Evolutionary conservation across 1,140 invertebrate genomes (phyloP).

Genomic region (Sminthurides bifidus): DNA sequence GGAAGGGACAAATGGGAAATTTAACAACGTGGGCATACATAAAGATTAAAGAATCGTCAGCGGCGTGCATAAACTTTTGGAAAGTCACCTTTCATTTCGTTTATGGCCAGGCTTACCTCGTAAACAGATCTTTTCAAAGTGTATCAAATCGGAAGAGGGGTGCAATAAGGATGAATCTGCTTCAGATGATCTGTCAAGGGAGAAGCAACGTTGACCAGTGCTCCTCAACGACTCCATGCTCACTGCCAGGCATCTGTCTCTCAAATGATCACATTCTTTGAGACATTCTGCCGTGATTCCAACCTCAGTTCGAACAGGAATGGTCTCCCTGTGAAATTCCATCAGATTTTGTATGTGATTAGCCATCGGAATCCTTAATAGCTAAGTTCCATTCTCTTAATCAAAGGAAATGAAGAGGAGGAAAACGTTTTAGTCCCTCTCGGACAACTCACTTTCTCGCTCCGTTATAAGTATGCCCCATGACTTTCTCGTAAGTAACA

Average conservation of each 20-base stretch:
- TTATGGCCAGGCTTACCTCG: conserved; percentile 35
- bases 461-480: conserved; percentile 36
- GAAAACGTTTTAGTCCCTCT: conserved; percentile 3
- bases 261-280: conserved; percentile 38
- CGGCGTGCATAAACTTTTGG: too few relatives aligned
- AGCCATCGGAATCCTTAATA: background rate
- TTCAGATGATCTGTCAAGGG: conserved; percentile 37
- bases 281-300: conserved; percentile 41
- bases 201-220: conserved; percentile 38
- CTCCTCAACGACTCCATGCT: conserved; percentile 37
- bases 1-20: too few relatives aligned
- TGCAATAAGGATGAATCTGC: conserved; percentile 35
- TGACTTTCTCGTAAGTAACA: conserved; percentile 39
- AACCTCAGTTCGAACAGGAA: conserved; percentile 35
- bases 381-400: background rate
- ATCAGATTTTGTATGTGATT: background rate
- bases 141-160: conserved; percentile 37
- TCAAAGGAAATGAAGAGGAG: background rate
- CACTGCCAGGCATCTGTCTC: conserved; percentile 39
- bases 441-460: conserved; percentile 31
- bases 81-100: too few relatives aligned
- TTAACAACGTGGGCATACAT: too few relatives aligned
- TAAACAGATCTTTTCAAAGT: conserved; percentile 45
- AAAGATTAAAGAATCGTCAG: too few relatives aligned
- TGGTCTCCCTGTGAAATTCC: conserved; percentile 33